These are phyloP conservation scores for Triplophysa rosa DNA, from an alignment of 2,113 vertebrate genomes.

Conservation along the genomic window DNA sequence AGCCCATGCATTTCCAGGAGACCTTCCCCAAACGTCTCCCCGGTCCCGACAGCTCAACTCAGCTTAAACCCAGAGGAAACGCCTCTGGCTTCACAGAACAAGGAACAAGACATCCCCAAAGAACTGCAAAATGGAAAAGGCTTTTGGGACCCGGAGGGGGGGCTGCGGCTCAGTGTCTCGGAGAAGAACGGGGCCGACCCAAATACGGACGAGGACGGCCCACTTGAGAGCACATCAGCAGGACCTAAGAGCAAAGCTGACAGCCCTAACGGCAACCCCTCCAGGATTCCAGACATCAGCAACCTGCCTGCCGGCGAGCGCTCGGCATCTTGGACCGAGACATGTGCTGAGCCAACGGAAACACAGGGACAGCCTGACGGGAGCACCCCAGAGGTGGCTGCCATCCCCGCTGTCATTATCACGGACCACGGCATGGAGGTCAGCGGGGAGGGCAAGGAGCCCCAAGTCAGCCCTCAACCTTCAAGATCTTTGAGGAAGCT, in stretches of 20 bases:
- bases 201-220: constrained; percentile 51
- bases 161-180: constrained; percentile 38
- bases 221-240: constrained; percentile 52
- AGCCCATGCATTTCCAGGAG: constrained; percentile 78
- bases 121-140: constrained; percentile 72
- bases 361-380: constrained; percentile 19
- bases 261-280: constrained; percentile 18
- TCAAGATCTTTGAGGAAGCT: constrained; percentile 81
- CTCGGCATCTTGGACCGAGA: constrained; percentile 27
- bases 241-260: constrained; percentile 37
- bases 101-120: constrained; percentile 49
- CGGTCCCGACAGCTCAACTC: constrained; percentile 2
- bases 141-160: constrained; percentile 47
- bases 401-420: constrained; percentile 87
- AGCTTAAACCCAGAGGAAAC: constrained; percentile 52
- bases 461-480: constrained; percentile 69
- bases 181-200: constrained; percentile 37
- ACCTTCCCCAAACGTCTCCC: not conserved
- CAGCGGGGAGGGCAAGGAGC: constrained; percentile 66
- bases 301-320: not conserved
- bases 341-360: constrained; percentile 35
- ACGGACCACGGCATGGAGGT: constrained; percentile 84
- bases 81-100: constrained; percentile 56
- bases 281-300: constrained; percentile 22
- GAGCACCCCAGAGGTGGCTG: constrained; percentile 48